These are phyloP conservation scores for Petrocephalus microphthalmus DNA, from an alignment of 2,113 vertebrate genomes.

Conservation along the genomic window DNA sequence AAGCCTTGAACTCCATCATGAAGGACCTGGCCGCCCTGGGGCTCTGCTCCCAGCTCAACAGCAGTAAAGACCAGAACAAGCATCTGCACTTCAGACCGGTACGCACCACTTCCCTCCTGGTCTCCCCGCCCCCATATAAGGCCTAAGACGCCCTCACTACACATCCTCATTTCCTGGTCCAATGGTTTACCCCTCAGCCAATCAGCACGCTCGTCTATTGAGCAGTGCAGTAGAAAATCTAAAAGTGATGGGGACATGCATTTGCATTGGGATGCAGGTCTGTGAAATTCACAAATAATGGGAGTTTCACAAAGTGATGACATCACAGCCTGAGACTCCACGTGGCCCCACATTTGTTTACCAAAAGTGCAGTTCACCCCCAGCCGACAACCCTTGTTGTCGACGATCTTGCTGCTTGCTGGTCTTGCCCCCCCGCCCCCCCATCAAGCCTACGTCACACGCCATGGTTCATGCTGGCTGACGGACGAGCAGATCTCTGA, in stretches of 20 bases:
- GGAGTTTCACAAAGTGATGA: neutral
- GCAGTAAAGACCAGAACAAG: slow-evolving; percentile 67
- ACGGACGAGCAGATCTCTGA: neutral
- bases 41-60: slow-evolving; percentile 69
- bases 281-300: neutral
- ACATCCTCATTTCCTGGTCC: neutral
- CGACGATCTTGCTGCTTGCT: neutral
- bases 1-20: slow-evolving; percentile 87
- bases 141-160: neutral
- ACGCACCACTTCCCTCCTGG: neutral
- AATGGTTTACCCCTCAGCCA: neutral
- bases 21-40: slow-evolving; percentile 82
- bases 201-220: neutral
- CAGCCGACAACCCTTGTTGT: neutral
- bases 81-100: slow-evolving; percentile 73
- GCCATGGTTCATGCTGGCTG: too few relatives aligned
- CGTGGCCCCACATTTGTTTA: neutral
- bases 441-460: neutral
- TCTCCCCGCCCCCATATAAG: neutral
- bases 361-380: neutral
- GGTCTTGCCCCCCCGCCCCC: neutral
- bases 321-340: neutral
- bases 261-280: neutral
- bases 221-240: neutral
- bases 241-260: too few relatives aligned